Conservation (phyloP, 2,797 vertebrate genomes). For the Propithecus deckenii region DNA sequence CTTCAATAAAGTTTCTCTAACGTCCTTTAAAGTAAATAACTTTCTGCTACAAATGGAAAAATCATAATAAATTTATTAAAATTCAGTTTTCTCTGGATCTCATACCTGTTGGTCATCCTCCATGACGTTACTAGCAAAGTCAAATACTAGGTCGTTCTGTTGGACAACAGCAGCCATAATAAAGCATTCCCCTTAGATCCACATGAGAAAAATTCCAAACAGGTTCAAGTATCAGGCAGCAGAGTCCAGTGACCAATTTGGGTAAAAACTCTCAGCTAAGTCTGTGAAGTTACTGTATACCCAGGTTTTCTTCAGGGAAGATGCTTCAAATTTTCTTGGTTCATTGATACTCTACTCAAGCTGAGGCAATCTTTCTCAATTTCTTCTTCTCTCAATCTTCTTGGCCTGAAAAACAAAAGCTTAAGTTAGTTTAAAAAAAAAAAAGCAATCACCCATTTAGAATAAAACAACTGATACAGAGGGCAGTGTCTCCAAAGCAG, state of each 20-base stretch:
- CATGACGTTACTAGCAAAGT: slow-evolving; percentile 95
- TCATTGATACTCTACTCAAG: slow-evolving; percentile 71
- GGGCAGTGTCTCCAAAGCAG: not conserved
- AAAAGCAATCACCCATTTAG: not conserved
- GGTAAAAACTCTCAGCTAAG: slow-evolving; percentile 37
- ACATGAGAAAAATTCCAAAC: slow-evolving; percentile 81
- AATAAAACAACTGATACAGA: not conserved
- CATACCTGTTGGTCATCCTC: slow-evolving; percentile 93
- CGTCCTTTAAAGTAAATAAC: not conserved
- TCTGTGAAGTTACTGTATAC: not conserved
- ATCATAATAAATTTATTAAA: slow-evolving; percentile 21
- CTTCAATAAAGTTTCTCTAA: not conserved
- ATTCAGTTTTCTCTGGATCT: not conserved
- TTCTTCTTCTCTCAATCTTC: slow-evolving; percentile 65
- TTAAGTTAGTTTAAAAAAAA: slow-evolving; percentile 58
- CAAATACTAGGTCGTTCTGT: slow-evolving; percentile 95
- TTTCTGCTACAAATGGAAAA: not conserved
- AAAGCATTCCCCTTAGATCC: slow-evolving; percentile 86
- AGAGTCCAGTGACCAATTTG: not conserved
- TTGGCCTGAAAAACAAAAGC: slow-evolving; percentile 76
- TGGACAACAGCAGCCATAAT: slow-evolving; percentile 92
- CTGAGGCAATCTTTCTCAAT: slow-evolving; percentile 61
- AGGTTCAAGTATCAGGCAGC: not conserved
- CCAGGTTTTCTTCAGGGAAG: slow-evolving; percentile 59
- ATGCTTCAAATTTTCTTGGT: not conserved